Conservation (phyloP, 2,797 vertebrate species). For the Psittacula derbiana region DNA sequence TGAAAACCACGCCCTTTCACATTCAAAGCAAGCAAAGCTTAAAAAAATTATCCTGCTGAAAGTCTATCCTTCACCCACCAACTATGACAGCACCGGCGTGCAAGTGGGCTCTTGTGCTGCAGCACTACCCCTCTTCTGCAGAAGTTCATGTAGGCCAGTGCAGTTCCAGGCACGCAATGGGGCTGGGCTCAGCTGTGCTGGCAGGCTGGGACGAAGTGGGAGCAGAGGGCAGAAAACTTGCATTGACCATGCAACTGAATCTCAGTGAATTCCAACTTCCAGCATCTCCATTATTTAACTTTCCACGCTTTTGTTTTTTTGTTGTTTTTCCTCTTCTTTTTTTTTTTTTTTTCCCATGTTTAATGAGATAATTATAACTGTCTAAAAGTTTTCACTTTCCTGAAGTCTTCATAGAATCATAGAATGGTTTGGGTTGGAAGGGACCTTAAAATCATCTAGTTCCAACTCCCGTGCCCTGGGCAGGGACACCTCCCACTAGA, state of each 20-base stretch:
- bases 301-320: fast-evolving
- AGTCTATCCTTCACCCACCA: fast-evolving
- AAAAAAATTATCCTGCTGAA: background rate
- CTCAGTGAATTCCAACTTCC: background rate
- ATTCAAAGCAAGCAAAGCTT: background rate
- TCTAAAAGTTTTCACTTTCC: background rate
- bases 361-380: background rate
- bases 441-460: background rate
- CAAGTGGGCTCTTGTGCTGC: background rate
- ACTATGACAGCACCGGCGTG: background rate
- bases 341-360: background rate
- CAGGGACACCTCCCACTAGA: background rate
- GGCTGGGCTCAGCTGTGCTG: background rate
- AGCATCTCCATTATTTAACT: background rate
- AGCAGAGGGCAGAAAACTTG: background rate
- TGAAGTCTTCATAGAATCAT: background rate
- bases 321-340: too few species aligned
- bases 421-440: background rate
- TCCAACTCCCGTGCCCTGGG: background rate
- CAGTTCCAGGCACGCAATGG: background rate
- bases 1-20: background rate
- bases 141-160: background rate
- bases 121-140: background rate
- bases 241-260: background rate
- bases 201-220: background rate